Conservation (phyloP, 2,888 invertebrate genomes). For the Zaprionus obscuricornis region DNA sequence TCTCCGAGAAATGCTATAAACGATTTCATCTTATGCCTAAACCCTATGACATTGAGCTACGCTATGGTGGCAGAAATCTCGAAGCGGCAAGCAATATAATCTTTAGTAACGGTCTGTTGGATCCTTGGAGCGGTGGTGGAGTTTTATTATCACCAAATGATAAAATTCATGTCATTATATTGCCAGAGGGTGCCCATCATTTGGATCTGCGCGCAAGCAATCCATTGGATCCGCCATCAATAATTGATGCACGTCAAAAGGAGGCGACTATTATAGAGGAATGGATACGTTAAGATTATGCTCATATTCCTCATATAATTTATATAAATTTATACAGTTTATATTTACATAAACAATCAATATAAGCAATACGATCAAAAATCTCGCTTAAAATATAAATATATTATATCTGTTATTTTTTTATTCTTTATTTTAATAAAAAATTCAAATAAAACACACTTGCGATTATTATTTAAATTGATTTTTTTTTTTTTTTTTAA, state of each 20-base stretch:
- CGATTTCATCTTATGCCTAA: constrained; percentile 89
- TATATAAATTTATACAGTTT: too few relatives aligned
- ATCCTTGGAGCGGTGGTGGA: constrained; percentile 95
- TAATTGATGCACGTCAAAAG: constrained; percentile 65
- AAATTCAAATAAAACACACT: too few relatives aligned
- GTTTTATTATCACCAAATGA: constrained; percentile 88
- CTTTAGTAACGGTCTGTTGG: constrained; percentile 93
- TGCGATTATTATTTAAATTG: too few relatives aligned
- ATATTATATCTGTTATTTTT: too few relatives aligned
- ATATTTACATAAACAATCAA: too few relatives aligned
- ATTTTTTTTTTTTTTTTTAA: constrained; percentile 58
- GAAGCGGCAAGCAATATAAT: constrained; percentile 88
- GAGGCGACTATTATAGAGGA: constrained; percentile 70
- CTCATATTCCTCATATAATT: too few relatives aligned
- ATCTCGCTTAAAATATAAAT: too few relatives aligned
- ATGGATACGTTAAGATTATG: constrained; percentile 54
- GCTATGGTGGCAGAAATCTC: constrained; percentile 92
- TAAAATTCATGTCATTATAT: constrained; percentile 88
- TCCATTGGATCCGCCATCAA: constrained; percentile 75
- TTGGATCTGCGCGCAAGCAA: constrained; percentile 86
- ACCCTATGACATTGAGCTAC: constrained; percentile 87
- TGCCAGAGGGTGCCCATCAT: constrained; percentile 94
- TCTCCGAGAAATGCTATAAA: constrained; percentile 87
- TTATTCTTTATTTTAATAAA: too few relatives aligned
- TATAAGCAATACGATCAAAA: too few relatives aligned